Conservation (phyloP, 2,797 vertebrate genomes). For the Merluccius polli region DNA sequence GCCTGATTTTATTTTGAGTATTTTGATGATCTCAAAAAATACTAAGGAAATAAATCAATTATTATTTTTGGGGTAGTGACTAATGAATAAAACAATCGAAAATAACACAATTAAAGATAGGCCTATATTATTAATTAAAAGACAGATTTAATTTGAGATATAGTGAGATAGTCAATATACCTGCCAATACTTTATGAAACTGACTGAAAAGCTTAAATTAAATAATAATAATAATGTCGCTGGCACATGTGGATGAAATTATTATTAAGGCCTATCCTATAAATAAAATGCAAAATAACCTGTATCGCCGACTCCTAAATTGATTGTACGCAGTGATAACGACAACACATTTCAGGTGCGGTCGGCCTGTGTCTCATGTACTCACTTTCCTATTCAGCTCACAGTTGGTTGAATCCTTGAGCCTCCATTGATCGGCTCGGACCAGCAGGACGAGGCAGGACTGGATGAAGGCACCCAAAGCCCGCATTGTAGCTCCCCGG, state of each 20-base stretch:
- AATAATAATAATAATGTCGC: not conserved
- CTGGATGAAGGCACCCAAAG: slow-evolving; percentile 67
- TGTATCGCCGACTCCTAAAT: not conserved
- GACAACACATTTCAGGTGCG: not conserved
- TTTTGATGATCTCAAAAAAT: too few species aligned
- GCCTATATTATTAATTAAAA: too few species aligned
- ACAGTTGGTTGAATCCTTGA: slow-evolving; percentile 66
- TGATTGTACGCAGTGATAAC: not conserved
- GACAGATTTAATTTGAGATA: not conserved
- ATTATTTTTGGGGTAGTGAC: too few species aligned
- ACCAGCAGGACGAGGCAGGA: slow-evolving; percentile 74
- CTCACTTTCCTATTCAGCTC: slow-evolving; percentile 78
- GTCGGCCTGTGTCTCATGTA: slow-evolving; percentile 11
- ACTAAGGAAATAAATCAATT: too few species aligned
- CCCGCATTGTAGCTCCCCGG: slow-evolving; percentile 67
- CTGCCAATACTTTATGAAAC: not conserved
- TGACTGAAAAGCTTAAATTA: not conserved
- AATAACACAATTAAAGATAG: too few species aligned
- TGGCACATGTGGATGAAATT: too few species aligned
- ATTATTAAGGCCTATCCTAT: too few species aligned
- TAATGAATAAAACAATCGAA: too few species aligned
- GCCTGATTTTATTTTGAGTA: too few species aligned
- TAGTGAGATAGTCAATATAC: not conserved
- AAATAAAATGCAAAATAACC: not conserved
- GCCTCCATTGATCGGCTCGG: slow-evolving; percentile 67